phyloP scores from a whole-genome alignment of 2,888 invertebrate genomes.

The Rhyacophila evoluta region DNA sequence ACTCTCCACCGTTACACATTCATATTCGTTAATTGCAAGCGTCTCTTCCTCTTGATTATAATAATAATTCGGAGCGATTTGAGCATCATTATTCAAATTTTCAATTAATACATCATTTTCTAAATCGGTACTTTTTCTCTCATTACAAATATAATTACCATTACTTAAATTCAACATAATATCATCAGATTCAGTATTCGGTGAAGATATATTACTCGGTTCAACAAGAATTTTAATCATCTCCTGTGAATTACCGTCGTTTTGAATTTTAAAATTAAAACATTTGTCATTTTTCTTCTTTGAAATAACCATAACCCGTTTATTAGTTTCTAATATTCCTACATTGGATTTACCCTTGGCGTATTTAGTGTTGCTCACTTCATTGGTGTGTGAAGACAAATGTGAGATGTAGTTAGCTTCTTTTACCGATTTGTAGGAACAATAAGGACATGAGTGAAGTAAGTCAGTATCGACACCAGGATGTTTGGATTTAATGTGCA shows the following conservation, averaged over 20 bases:
- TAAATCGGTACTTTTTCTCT: background rate
- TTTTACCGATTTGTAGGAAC: conserved; percentile 75
- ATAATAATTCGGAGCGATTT: background rate
- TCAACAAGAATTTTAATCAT: conserved; percentile 4
- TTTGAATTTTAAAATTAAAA: conserved; percentile 6
- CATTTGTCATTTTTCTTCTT: background rate
- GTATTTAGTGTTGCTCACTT: conserved; percentile 53
- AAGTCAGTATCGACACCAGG: conserved; percentile 75
- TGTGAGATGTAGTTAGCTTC: conserved; percentile 73
- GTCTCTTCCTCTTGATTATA: background rate
- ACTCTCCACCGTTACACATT: conserved; percentile 5
- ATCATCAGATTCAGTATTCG: background rate
- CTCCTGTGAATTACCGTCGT: background rate
- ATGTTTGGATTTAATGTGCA: conserved; percentile 84
- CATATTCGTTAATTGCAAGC: background rate
- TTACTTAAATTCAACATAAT: conserved; percentile 57
- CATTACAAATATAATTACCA: background rate
- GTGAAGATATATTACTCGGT: background rate
- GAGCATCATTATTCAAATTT: background rate
- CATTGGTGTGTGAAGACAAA: conserved; percentile 64
- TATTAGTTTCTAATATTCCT: background rate
- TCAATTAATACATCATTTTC: conserved; percentile 7
- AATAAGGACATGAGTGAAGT: conserved; percentile 73
- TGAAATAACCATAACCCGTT: background rate
- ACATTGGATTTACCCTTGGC: background rate